Conservation (phyloP, 2,113 vertebrate species). For the Nesospiza acunhae region DNA sequence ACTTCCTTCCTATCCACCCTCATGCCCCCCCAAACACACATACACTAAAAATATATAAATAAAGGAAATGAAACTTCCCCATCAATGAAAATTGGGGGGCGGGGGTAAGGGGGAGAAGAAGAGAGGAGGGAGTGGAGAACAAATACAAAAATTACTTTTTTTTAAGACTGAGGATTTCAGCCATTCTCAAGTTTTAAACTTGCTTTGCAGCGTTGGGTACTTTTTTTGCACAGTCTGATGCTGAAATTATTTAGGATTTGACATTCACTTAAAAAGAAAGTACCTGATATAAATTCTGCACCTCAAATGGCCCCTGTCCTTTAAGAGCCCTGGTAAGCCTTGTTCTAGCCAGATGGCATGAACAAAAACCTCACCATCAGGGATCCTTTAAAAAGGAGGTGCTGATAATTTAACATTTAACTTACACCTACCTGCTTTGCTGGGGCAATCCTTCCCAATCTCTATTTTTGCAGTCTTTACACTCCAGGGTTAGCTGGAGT, state of each 20-base stretch:
- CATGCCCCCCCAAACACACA: neutral
- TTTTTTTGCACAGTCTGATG: neutral
- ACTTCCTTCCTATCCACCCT: conserved; percentile 25
- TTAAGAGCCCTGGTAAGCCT: conserved; percentile 12
- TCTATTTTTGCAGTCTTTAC: conserved; percentile 34
- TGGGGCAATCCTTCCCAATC: conserved; percentile 37
- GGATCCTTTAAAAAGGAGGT: conserved; percentile 1
- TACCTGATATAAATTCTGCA: neutral
- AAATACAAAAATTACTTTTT: neutral
- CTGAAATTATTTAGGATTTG: conserved; percentile 35
- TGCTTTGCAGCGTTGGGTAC: neutral
- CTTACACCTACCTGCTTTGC: conserved; percentile 8
- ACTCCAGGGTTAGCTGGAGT: conserved; percentile 2
- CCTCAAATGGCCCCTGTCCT: neutral
- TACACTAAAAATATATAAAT: conserved; percentile 63
- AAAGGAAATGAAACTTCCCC: conserved; percentile 66
- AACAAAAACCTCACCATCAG: conserved; percentile 25
- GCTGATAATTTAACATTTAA: conserved; percentile 5
- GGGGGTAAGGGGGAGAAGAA: neutral
- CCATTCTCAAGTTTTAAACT: neutral
- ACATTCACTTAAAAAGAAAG: conserved; percentile 51
- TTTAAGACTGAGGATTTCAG: neutral
- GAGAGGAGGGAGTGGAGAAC: neutral
- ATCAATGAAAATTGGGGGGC: conserved; percentile 26
- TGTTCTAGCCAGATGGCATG: neutral